Evolutionary conservation across 2,888 invertebrate genomes (phyloP).

Genomic region (Ochropleura leucogaster): DNA sequence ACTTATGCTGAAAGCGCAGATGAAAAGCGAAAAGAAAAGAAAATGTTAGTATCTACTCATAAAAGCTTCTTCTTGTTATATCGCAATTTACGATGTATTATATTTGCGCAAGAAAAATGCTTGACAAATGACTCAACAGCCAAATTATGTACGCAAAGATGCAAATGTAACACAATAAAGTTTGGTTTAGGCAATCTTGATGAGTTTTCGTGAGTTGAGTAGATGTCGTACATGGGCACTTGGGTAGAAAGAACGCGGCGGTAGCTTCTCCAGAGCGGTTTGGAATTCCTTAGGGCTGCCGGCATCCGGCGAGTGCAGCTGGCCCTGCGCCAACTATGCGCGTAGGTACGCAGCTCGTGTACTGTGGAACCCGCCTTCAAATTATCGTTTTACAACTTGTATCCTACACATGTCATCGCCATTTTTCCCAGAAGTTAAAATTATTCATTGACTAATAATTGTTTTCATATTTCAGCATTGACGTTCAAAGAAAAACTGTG

Average conservation of each 20-base stretch:
- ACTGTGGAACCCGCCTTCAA: constrained; percentile 78
- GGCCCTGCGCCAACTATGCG: constrained; percentile 81
- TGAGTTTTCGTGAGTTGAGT: constrained; percentile 2
- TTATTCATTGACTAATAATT: constrained; percentile 70
- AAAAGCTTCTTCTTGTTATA: constrained; percentile 6
- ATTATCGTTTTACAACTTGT: constrained; percentile 73
- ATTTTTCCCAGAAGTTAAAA: constrained; percentile 69
- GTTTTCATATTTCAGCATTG: constrained; percentile 64
- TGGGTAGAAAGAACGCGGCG: constrained; percentile 34
- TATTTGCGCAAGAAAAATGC: constrained; percentile 19
- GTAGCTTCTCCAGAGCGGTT: constrained; percentile 32
- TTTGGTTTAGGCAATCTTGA: constrained; percentile 10
- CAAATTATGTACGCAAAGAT: neutral
- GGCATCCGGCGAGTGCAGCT: constrained; percentile 84
- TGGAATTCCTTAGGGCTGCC: constrained; percentile 72
- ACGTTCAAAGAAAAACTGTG: constrained; percentile 61
- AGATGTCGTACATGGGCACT: constrained; percentile 18
- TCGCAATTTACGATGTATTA: constrained; percentile 11
- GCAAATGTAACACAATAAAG: neutral
- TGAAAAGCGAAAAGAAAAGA: constrained; percentile 4
- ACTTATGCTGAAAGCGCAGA: constrained; percentile 1
- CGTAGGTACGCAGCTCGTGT: constrained; percentile 75
- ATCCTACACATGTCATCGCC: constrained; percentile 70
- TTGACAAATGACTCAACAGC: constrained; percentile 14
- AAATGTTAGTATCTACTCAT: constrained; percentile 3